Evolutionary conservation across 1,140 invertebrate genomes (phyloP).

Genomic region (Heliconius melpomene): DNA sequence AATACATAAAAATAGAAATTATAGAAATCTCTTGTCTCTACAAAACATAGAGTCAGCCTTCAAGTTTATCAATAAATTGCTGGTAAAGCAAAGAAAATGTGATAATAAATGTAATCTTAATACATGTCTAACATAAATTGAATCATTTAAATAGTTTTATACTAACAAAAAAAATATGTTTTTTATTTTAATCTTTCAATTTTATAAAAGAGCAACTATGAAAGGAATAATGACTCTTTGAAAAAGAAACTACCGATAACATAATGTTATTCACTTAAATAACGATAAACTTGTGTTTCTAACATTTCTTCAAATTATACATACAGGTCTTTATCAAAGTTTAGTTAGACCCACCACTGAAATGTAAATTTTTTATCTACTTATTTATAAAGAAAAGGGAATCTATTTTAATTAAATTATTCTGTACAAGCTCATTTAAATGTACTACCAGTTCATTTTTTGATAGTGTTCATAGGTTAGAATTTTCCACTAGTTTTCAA

Average conservation of each 20-base stretch:
- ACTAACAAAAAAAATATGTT: too few species aligned
- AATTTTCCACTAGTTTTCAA: background rate
- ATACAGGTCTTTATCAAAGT: conserved; percentile 1
- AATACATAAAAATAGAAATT: too few species aligned
- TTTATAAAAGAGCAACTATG: background rate
- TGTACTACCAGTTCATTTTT: conserved; percentile 9
- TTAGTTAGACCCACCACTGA: background rate
- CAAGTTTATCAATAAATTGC: too few species aligned
- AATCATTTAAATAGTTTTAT: too few species aligned
- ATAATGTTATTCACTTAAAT: background rate
- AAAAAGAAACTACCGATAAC: background rate
- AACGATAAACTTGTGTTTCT: background rate
- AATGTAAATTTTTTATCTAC: background rate
- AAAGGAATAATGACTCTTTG: background rate
- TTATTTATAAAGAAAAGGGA: background rate
- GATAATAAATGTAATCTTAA: too few species aligned
- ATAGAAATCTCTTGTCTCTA: too few species aligned
- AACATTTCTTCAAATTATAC: background rate
- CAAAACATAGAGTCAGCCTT: too few species aligned
- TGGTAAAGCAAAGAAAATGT: too few species aligned
- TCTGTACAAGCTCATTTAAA: conserved; percentile 11
- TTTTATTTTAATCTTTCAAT: too few species aligned
- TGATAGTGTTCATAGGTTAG: background rate
- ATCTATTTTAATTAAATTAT: conserved; percentile 18
- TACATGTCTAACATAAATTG: too few species aligned